These are phyloP conservation scores for Sebastolobus altivelis DNA, from an alignment of 2,797 vertebrate genomes.

Conservation along the genomic window DNA sequence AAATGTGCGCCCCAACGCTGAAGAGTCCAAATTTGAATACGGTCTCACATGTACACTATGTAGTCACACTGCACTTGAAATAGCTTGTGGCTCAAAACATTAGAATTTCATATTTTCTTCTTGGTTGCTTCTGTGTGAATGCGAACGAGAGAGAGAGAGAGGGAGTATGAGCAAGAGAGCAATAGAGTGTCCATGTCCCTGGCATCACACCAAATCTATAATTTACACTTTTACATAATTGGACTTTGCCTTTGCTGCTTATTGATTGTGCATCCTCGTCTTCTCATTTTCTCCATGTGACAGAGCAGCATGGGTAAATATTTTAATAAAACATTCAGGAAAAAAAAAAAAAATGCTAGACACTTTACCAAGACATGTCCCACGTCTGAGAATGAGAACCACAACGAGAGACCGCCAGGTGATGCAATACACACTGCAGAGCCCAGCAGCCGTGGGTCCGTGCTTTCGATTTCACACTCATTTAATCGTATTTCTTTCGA, in stretches of 20 bases:
- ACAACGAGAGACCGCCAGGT: conserved; percentile 47
- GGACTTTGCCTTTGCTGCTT: conserved; percentile 80
- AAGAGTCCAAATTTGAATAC: conserved; percentile 82
- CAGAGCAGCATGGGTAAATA: conserved; percentile 75
- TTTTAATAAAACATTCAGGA: conserved; percentile 73
- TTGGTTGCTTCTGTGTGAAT: conserved; percentile 64
- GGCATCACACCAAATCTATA: conserved; percentile 81
- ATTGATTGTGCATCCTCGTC: conserved; percentile 77
- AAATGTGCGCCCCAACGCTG: conserved; percentile 76
- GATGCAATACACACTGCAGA: conserved; percentile 59
- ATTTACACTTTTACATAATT: conserved; percentile 85
- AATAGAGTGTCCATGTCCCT: conserved; percentile 73
- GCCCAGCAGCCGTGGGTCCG: conserved; percentile 31
- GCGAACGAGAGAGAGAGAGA: conserved; percentile 41
- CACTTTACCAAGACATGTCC: conserved; percentile 36
- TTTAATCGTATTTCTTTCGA: conserved; percentile 65
- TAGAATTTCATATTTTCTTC: conserved; percentile 87
- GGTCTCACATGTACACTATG: conserved; percentile 79
- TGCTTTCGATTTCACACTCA: conserved; percentile 61
- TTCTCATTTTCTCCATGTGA: conserved; percentile 78
- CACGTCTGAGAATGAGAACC: conserved; percentile 32
- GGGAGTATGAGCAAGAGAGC: conserved; percentile 60
- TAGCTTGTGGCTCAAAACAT: conserved; percentile 86
- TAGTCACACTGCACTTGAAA: conserved; percentile 81
- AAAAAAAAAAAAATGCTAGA: conserved; percentile 27